Percentiles rank a stretch among this genome's conserved stretches.
These are phyloP conservation scores for Centropyge bicolor DNA, from an alignment of 2,797 vertebrate genomes.

Conservation along the genomic window DNA sequence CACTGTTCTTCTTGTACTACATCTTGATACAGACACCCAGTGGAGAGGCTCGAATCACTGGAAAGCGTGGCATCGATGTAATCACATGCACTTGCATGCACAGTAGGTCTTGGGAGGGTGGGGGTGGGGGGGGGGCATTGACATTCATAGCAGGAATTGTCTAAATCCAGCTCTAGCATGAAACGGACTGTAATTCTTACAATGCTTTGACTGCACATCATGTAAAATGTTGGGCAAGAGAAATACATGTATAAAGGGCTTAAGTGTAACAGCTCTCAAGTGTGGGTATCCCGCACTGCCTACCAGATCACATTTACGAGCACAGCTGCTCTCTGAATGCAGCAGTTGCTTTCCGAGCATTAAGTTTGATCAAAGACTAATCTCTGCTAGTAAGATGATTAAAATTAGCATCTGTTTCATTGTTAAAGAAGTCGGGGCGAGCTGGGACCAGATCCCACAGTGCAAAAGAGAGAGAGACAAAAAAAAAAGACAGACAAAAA, in stretches of 20 bases:
- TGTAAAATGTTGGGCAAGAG: conserved; percentile 38
- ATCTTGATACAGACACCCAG: conserved; percentile 72
- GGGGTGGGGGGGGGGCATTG: conserved; percentile 37
- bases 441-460: conserved; percentile 70
- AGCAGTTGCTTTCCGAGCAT: conserved; percentile 72
- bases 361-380: conserved; percentile 83
- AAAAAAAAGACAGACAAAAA: conserved; percentile 32
- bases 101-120: conserved; percentile 47
- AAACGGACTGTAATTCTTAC: conserved; percentile 62
- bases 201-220: conserved; percentile 39
- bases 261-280: conserved; percentile 51
- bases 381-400: conserved; percentile 79
- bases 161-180: conserved; percentile 67
- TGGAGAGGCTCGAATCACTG: conserved; percentile 66
- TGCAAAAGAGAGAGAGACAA: conserved; percentile 34
- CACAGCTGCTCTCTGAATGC: conserved; percentile 42
- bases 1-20: conserved; percentile 64
- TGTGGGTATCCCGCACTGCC: conserved; percentile 24
- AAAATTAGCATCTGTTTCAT: conserved; percentile 83
- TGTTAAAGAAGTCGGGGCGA: conserved; percentile 64
- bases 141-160: conserved; percentile 66
- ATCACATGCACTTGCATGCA: conserved; percentile 69
- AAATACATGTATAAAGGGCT: conserved; percentile 44
- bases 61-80: conserved; percentile 73
- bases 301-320: conserved; percentile 57